Evolutionary conservation across 2,888 invertebrate species (phyloP), one percentile per base, ranked within the genome.

Genomic region (Hypsopygia costalis): DNA sequence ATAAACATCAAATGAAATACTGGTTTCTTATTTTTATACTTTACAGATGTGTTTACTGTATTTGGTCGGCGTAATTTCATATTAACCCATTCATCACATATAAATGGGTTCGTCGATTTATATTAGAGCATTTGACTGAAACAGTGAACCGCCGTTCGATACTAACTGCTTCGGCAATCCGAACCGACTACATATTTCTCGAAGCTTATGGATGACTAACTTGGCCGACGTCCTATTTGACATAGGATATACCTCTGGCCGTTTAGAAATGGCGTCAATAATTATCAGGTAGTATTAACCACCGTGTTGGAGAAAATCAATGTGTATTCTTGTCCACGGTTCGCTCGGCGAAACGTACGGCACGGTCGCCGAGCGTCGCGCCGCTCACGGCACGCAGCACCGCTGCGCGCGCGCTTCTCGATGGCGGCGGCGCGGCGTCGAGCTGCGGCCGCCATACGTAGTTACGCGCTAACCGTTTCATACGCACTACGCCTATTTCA

Each of bases 381-480:
- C 12, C 43, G 47, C 7, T 22, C 40, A 4, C 29, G 34, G 11
- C 56, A 54, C 5, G 40, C 34, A 1, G 1, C 34, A 30, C 56
- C 55, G 7, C 34, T 25, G 11, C 29, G n/a, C 11, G 44, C 41
- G 22, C 20, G 1, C 0, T 10, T 1, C 12, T 56, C 53, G 0
- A 56, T 37, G 12, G 47, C 48, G 6, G n/a, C n/a, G n/a, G n/a
- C n/a, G n/a, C n/a, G n/a, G 16, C 40, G 31, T 53, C 41, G 1
- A 55, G 47, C 0, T 40, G 39, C 0, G 55, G 49, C 53, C 56
- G 52, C 55, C 53, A 55, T 7, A 55, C 46, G 11, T 46, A 44
- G 27, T 51, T 49, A 0, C 54, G 25, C 0, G 55, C 53, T 4
- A 50, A 6, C 1, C n/a, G 9, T 35, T 58, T 62, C 29, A 40